Conservation (phyloP, 2,797 vertebrate species). For the Xenops minutus region DNA sequence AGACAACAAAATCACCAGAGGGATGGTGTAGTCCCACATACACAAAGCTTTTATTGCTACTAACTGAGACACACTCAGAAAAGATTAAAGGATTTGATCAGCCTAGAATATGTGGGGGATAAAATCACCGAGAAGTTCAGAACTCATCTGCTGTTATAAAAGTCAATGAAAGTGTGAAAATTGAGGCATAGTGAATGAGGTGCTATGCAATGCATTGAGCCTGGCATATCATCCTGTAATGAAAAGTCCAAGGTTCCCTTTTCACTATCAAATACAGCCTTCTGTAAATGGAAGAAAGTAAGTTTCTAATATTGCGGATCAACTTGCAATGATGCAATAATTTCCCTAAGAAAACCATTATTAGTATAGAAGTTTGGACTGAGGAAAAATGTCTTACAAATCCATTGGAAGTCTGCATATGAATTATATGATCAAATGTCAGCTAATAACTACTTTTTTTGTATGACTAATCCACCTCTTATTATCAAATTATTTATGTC, state of each 20-base stretch:
- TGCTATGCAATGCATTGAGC: neutral
- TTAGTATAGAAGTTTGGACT: neutral
- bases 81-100: neutral
- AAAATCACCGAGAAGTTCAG: neutral
- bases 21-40: accelerated
- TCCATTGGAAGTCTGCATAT: neutral
- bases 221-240: neutral
- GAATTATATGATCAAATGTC: neutral
- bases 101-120: neutral
- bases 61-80: neutral
- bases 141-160: neutral
- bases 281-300: neutral
- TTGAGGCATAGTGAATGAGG: neutral
- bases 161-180: neutral
- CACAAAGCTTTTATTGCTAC: neutral
- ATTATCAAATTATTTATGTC: neutral
- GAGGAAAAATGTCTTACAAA: neutral
- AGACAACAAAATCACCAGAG: neutral
- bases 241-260: neutral
- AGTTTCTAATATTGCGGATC: neutral
- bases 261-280: neutral
- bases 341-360: neutral
- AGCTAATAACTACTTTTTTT: neutral
- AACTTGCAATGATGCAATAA: neutral
- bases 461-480: neutral